phyloP scores from a whole-genome alignment of 2,113 vertebrate genomes.

The Shinisaurus crocodilurus region DNA sequence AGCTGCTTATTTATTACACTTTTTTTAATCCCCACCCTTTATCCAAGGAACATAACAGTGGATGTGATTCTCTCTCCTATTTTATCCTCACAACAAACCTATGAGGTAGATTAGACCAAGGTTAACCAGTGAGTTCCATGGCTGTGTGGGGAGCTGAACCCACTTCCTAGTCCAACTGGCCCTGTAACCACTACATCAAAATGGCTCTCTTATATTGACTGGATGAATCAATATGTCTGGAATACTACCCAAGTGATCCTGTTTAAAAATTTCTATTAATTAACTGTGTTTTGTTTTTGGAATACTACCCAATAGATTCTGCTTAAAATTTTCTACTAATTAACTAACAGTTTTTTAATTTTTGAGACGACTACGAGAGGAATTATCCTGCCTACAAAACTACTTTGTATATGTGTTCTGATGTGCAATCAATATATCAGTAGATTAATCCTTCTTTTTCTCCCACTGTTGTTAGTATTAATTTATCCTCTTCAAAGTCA shows the following conservation, averaged over 20 bases:
- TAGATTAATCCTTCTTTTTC: not conserved
- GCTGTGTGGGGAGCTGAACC: no score
- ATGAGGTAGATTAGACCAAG: no score
- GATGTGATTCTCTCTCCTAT: no score
- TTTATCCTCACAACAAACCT: no score
- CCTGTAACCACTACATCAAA: not conserved
- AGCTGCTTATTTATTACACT: no score
- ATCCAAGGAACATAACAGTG: no score
- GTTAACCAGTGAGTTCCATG: no score
- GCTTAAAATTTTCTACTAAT: no score
- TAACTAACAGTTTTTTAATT: not conserved
- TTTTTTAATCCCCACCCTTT: no score
- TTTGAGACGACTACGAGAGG: not conserved
- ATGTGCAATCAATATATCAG: not conserved
- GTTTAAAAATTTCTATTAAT: not conserved
- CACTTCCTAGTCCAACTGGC: not conserved
- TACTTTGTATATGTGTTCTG: not conserved
- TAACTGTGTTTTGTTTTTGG: not conserved
- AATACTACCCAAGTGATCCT: not conserved
- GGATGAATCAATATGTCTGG: not conserved
- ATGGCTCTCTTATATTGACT: not conserved
- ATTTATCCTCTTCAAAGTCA: slow-evolving; percentile 9
- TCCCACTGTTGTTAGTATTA: not conserved
- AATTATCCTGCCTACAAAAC: not conserved
- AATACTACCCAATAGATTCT: no score